These are phyloP conservation scores for Drosophila nigrodunni DNA, from an alignment of 1,140 invertebrate genomes.

Conservation along the genomic window DNA sequence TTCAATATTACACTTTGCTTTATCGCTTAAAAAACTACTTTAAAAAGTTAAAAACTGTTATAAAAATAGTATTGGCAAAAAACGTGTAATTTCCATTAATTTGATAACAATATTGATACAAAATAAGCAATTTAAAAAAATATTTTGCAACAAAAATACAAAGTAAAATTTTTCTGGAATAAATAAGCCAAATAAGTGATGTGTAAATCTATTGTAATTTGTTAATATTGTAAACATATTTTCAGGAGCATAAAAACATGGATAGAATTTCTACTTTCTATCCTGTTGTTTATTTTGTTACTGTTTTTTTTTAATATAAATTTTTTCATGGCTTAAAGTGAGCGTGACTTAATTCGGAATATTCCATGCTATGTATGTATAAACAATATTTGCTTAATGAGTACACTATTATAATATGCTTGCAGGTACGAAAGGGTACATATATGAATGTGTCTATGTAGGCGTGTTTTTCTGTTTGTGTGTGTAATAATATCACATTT, in stretches of 20 bases:
- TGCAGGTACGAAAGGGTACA: slow-evolving; percentile 3
- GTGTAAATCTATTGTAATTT: too few relatives aligned
- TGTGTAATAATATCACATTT: slow-evolving; percentile 59
- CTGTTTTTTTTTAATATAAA: slow-evolving; percentile 30
- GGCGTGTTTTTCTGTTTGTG: slow-evolving; percentile 1
- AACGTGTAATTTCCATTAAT: too few relatives aligned
- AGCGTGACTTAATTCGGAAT: slow-evolving; percentile 71
- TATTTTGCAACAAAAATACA: too few relatives aligned
- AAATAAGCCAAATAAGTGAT: too few relatives aligned
- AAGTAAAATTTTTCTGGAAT: not conserved
- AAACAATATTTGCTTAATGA: slow-evolving; percentile 66
- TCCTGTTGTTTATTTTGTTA: slow-evolving; percentile 23
- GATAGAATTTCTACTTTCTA: slow-evolving; percentile 18
- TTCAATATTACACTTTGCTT: too few relatives aligned
- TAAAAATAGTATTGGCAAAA: not conserved
- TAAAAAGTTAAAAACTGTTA: too few relatives aligned
- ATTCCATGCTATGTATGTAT: slow-evolving; percentile 38
- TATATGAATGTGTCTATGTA: not conserved
- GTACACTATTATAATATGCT: slow-evolving; percentile 23
- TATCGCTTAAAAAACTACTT: too few relatives aligned
- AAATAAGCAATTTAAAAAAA: not conserved
- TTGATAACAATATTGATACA: too few relatives aligned
- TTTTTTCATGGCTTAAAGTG: slow-evolving; percentile 46
- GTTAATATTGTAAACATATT: not conserved
- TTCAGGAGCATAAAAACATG: slow-evolving; percentile 3